Evolutionary conservation across 1,140 invertebrate species (phyloP).

Genomic region (Hormaphis cornu): DNA sequence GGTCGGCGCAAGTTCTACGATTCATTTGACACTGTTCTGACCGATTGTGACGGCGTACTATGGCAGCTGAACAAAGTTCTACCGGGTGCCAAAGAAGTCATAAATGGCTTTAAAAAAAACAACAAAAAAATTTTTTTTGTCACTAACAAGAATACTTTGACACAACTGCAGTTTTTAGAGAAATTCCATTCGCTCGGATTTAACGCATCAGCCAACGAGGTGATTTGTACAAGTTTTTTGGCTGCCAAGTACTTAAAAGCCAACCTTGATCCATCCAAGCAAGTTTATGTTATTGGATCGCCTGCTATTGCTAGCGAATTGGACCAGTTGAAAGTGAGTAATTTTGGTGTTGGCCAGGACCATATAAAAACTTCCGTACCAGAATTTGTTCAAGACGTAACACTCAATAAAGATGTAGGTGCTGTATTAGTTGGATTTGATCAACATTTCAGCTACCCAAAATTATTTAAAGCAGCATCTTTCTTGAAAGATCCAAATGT

Average conservation of each 20-base stretch:
- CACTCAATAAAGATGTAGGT: conserved; percentile 63
- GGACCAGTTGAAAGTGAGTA: conserved; percentile 62
- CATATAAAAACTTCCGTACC: conserved; percentile 13
- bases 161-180: conserved; percentile 61
- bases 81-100: conserved; percentile 55
- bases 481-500: conserved; percentile 69
- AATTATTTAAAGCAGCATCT: conserved; percentile 79
- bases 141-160: conserved; percentile 90
- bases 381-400: conserved; percentile 19
- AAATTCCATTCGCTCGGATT: conserved; percentile 74
- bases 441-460: conserved; percentile 78
- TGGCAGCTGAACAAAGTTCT: conserved; percentile 68
- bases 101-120: conserved; percentile 58
- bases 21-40: conserved; percentile 67
- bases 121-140: conserved; percentile 83
- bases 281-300: conserved; percentile 75
- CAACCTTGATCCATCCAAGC: conserved; percentile 61
- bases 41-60: conserved; percentile 80
- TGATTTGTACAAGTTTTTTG: conserved; percentile 76
- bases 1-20: conserved; percentile 56
- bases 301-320: conserved; percentile 71
- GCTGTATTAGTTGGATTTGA: conserved; percentile 92
- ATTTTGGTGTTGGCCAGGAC: conserved; percentile 62
- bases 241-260: conserved; percentile 64
- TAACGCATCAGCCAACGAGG: conserved; percentile 57